Conservation (phyloP, 1,140 invertebrate genomes). For the Atopsyche davidsoni region DNA sequence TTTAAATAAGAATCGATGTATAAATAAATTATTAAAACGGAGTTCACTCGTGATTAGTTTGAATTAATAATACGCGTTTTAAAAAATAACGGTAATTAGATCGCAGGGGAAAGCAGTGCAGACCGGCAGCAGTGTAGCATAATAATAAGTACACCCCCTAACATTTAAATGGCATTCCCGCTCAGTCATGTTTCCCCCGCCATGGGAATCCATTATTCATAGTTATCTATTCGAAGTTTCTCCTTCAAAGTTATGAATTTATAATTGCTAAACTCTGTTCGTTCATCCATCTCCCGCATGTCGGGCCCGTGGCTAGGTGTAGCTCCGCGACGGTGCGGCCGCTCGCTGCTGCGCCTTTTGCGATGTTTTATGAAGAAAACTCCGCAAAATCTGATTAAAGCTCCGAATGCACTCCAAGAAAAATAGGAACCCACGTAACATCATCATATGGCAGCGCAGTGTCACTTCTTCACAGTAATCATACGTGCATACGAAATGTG, state of each 20-base stretch:
- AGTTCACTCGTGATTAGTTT: no score
- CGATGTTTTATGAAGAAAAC: conserved; percentile 9
- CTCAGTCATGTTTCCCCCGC: conserved; percentile 28
- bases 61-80: no score
- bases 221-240: conserved; percentile 33
- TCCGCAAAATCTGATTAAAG: conserved; percentile 8
- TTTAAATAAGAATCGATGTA: no score
- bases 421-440: no score
- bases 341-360: no score
- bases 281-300: conserved; percentile 28
- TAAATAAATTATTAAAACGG: no score
- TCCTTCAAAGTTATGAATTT: conserved; percentile 33
- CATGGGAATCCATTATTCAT: conserved; percentile 33
- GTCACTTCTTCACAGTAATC: no score
- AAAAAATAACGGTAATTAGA: no score
- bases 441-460: no score
- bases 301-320: conserved; percentile 14
- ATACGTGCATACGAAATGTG: no score
- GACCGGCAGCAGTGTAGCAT: conserved; percentile 5
- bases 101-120: no score
- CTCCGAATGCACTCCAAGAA: no score
- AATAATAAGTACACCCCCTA: conserved; percentile 26
- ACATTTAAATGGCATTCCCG: conserved; percentile 28
- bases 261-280: conserved; percentile 32
- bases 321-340: not conserved